Evolutionary conservation across 1,140 invertebrate genomes (phyloP).

Genomic region (Ditylenchus dipsaci): DNA sequence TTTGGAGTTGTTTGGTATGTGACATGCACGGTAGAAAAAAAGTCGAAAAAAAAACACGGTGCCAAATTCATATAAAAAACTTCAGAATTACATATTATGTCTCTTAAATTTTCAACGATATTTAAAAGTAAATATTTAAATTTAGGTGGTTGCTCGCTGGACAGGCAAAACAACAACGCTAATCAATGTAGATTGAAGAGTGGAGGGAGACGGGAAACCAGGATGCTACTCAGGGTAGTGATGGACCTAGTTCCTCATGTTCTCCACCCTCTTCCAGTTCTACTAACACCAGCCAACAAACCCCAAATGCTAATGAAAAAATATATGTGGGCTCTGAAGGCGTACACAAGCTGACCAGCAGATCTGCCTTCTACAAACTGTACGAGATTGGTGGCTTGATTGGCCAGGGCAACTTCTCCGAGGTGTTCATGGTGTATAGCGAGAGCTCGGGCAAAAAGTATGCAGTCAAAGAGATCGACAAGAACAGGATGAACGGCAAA

Average conservation of each 20-base stretch:
- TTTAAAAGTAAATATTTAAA: too few relatives aligned
- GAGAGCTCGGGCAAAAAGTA: conserved; percentile 26
- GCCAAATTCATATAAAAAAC: too few relatives aligned
- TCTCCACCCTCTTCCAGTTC: not conserved
- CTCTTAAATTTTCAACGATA: too few relatives aligned
- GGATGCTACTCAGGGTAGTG: not conserved
- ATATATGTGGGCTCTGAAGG: not conserved
- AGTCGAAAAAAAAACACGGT: too few relatives aligned
- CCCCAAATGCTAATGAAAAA: not conserved
- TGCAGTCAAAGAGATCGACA: conserved; percentile 48
- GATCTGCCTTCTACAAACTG: conserved; percentile 33
- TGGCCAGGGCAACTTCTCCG: conserved; percentile 43
- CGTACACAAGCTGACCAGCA: conserved; percentile 18
- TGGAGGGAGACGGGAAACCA: not conserved
- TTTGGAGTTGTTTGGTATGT: too few relatives aligned
- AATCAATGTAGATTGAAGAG: conserved; percentile 4
- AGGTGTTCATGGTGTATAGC: conserved; percentile 38
- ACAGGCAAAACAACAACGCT: conserved; percentile 19
- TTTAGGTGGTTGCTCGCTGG: conserved; percentile 27
- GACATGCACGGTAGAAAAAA: too few relatives aligned
- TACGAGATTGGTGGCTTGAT: conserved; percentile 39
- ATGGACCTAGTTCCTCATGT: not conserved
- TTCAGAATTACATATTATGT: too few relatives aligned
- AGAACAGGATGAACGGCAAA: conserved; percentile 40
- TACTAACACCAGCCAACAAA: not conserved